phyloP scores from a whole-genome alignment of 2,888 invertebrate genomes.

The Catocala sponsa region DNA sequence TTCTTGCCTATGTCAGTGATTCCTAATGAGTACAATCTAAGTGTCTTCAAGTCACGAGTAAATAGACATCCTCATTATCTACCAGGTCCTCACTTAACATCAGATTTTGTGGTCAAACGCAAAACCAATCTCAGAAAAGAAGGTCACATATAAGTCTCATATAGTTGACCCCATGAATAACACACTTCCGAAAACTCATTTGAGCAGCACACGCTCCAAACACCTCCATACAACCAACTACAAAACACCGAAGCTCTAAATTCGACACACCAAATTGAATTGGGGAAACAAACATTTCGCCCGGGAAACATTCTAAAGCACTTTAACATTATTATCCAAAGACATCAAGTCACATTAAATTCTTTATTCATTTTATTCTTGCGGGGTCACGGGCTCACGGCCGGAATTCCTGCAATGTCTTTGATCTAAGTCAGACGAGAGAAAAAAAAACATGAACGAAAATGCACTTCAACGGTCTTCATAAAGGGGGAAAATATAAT shows the following conservation, averaged over 20 bases:
- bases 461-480: constrained; percentile 87
- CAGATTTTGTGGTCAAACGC: too few relatives aligned
- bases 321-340: constrained; percentile 81
- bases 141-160: too few relatives aligned
- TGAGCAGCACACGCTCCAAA: not conserved
- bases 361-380: constrained; percentile 84
- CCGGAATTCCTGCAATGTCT: constrained; percentile 81
- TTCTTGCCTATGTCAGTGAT: too few relatives aligned
- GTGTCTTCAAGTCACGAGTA: too few relatives aligned
- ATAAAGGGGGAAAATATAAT: constrained; percentile 87
- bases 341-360: constrained; percentile 86
- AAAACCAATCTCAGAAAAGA: too few relatives aligned
- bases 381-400: constrained; percentile 75
- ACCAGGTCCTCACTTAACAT: too few relatives aligned
- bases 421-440: constrained; percentile 81
- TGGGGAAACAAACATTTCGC: constrained; percentile 77
- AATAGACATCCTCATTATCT: too few relatives aligned
- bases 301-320: constrained; percentile 75
- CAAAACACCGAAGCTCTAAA: constrained; percentile 56
- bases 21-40: too few relatives aligned
- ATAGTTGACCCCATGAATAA: too few relatives aligned
- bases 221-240: constrained; percentile 3
- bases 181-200: too few relatives aligned
- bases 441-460: constrained; percentile 78
- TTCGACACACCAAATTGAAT: constrained; percentile 73